Conservation (phyloP, 1,140 invertebrate species). For the Pseudomyrmex pallidus region DNA sequence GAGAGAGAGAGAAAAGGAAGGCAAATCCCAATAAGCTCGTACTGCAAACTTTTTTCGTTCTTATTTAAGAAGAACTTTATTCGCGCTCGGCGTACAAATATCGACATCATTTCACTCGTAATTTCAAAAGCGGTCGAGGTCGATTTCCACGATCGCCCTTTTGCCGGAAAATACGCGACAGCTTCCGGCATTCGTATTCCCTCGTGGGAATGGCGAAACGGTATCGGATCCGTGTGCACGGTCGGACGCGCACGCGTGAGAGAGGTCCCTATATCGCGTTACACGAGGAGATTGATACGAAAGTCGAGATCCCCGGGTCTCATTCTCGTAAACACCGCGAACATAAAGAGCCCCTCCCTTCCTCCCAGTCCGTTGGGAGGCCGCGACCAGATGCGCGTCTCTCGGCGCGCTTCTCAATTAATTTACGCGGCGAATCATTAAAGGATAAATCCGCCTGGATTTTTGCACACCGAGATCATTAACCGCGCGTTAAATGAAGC, state of each 20-base stretch:
- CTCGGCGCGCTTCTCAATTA: constrained; percentile 62
- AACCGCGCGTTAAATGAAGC: constrained; percentile 70
- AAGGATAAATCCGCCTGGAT: constrained; percentile 65
- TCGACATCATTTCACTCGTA: constrained; percentile 16
- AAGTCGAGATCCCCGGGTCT: constrained; percentile 30
- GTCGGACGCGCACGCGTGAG: background rate
- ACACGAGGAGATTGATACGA: constrained; percentile 43
- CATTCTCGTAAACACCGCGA: constrained; percentile 37
- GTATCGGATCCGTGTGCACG: constrained; percentile 11
- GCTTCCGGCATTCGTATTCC: constrained; percentile 12
- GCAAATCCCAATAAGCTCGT: background rate
- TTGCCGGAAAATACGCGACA: constrained; percentile 18
- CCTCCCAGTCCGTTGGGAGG: background rate
- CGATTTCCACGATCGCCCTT: constrained; percentile 1
- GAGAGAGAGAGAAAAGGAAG: background rate
- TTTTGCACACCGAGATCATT: constrained; percentile 63
- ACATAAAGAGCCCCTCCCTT: background rate
- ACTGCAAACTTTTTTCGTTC: background rate
- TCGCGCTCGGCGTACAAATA: background rate
- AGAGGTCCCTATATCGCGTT: constrained; percentile 20
- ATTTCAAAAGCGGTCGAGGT: constrained; percentile 11
- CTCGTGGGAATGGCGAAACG: constrained; percentile 19
- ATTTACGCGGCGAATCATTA: constrained; percentile 67
- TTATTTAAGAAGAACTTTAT: constrained; percentile 8
- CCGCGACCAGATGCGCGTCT: background rate